phyloP scores from a whole-genome alignment of 1,140 invertebrate genomes.

The Potamilus streckersoni region DNA sequence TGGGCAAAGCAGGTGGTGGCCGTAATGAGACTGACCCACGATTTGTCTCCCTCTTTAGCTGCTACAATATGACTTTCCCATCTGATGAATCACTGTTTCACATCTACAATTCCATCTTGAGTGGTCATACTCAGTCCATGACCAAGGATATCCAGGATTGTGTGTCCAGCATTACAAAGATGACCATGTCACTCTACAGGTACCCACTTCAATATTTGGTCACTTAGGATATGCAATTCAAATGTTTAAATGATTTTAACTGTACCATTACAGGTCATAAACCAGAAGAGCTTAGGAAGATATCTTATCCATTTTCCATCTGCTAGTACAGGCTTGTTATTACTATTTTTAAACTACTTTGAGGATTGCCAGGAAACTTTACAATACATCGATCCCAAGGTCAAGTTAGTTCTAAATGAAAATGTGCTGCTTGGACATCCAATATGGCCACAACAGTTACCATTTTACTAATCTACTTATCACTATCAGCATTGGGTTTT shows the following conservation, averaged over 20 bases:
- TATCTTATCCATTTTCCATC: too few species aligned
- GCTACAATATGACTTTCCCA: conserved; percentile 88
- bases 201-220: conserved; percentile 49
- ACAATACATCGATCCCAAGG: too few species aligned
- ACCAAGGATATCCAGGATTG: conserved; percentile 75
- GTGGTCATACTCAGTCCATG: conserved; percentile 81
- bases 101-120: conserved; percentile 80
- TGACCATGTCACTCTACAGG: conserved; percentile 87
- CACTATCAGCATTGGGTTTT: too few species aligned
- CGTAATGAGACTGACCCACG: conserved; percentile 89
- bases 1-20: conserved; percentile 84
- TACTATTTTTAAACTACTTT: too few species aligned
- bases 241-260: background rate
- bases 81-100: conserved; percentile 72
- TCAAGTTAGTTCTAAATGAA: too few species aligned
- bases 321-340: too few species aligned
- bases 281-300: background rate
- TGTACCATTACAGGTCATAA: background rate
- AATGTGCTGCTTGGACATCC: too few species aligned
- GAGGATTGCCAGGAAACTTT: too few species aligned
- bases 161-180: conserved; percentile 76
- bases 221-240: too few species aligned
- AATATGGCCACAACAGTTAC: too few species aligned
- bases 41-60: conserved; percentile 88
- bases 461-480: too few species aligned